Base-by-base conservation (phyloP, 2,797 vertebrate species). In the Eospalax fontanierii region DNA sequence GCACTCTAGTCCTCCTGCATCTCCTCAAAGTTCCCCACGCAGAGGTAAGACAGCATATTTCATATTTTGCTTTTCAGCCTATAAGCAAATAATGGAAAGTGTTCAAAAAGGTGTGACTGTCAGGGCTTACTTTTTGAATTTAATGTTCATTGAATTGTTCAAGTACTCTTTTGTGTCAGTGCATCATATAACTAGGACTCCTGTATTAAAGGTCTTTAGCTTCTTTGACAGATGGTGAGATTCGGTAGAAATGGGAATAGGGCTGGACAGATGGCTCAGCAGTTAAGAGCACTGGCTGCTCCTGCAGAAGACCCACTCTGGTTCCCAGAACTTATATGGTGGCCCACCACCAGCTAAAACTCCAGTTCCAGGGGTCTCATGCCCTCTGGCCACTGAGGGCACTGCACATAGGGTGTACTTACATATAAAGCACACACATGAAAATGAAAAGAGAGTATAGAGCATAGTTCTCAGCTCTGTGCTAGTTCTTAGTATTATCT, bases 1-100 rank as follows among this genome's bases (percentile, higher is more conserved):
- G 82, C 99, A 99, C 97, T 99, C 99, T 96, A 99, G 99, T 97
- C 99, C 99, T 33, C 99, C 99, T 0, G 99, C 98, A 73, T 99
- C 99, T 59, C 99, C 99, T 22, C 99, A 99, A 96, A 98, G 99
- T 65, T 99, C 99, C 63, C 99, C 99, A 2, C 99, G 98, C 94
- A 99, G 99, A 99, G 99, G 99, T 99, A 95, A 0, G 97, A 91
- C 14, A 2, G 8, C 24, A 16, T 21, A 26, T 24, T 76, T 75
- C 57, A 28, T 54, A 0, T 38, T 90, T 89, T 94, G 18, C 43
- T 79, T 88, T 85, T 87, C 10, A 28, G 2, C 89, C 68, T 88
- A 1, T 83, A 46, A 78, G 28, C 61, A 46, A 21, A 6, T 91
- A 73, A 89, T 40, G 85, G 71, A 78, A 81, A 94, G 33, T 33